Percentiles rank a stretch among this genome's conserved stretches.
Conservation (phyloP, 2,888 invertebrate genomes). For the Desoria tigrina region DNA sequence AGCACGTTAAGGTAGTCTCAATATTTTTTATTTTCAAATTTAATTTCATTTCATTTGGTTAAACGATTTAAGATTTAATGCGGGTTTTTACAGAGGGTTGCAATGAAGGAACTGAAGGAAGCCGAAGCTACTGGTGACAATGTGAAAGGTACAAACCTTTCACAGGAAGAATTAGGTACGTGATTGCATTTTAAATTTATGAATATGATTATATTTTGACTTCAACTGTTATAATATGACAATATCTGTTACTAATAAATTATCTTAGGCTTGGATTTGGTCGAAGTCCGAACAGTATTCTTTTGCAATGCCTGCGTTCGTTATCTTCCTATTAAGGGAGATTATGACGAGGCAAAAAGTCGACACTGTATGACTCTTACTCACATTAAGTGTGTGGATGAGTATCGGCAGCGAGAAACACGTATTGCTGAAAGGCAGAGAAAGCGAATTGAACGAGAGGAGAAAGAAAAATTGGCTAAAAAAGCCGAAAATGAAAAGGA, state of each 20-base stretch:
- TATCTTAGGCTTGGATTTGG: conserved; percentile 47
- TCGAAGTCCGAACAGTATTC: conserved; percentile 48
- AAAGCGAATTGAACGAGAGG: conserved; percentile 36
- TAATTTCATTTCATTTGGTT: background rate
- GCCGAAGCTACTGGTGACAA: conserved; percentile 44
- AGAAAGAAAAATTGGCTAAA: conserved; percentile 24
- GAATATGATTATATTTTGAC: background rate
- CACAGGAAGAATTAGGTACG: conserved; percentile 51
- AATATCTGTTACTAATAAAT: background rate
- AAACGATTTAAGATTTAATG: no score
- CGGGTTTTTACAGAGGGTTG: conserved; percentile 51
- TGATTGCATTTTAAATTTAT: no score
- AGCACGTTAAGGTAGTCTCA: conserved; percentile 50
- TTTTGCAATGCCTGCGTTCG: conserved; percentile 51
- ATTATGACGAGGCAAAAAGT: conserved; percentile 42
- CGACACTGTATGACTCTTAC: conserved; percentile 50
- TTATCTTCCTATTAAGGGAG: conserved; percentile 51
- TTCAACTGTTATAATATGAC: background rate
- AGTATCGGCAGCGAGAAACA: conserved; percentile 41
- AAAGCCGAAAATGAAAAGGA: conserved; percentile 11
- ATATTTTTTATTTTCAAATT: background rate
- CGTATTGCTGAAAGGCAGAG: conserved; percentile 35
- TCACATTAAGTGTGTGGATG: conserved; percentile 51
- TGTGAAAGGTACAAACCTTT: conserved; percentile 52
- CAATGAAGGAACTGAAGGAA: conserved; percentile 50